Conservation (phyloP, 1,140 invertebrate genomes). For the Helicorthomorpha holstii region DNA sequence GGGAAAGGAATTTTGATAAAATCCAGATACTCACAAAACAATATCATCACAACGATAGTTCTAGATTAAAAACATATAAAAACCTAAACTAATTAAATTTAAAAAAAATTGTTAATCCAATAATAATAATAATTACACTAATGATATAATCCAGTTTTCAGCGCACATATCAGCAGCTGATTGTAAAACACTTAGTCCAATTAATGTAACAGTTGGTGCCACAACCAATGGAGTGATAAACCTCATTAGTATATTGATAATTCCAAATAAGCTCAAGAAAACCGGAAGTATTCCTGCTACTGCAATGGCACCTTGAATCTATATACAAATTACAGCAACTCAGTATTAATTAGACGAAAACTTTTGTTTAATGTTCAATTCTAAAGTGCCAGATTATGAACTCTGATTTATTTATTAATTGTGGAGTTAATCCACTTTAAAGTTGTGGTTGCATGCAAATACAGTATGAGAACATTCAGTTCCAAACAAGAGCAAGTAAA, state of each 20-base stretch:
- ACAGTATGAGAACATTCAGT: too few relatives aligned
- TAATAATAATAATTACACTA: conserved; percentile 35
- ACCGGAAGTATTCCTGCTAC: conserved; percentile 20
- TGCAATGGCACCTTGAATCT: conserved; percentile 21
- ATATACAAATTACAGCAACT: conserved; percentile 1
- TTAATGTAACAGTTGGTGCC: conserved; percentile 56
- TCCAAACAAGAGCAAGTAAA: too few relatives aligned
- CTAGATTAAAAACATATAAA: conserved; percentile 2
- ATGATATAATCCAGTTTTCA: conserved; percentile 61
- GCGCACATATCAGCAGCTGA: conserved; percentile 54
- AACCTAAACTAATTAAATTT: neutral
- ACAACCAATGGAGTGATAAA: conserved; percentile 65
- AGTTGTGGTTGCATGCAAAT: too few relatives aligned
- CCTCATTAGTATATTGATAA: conserved; percentile 49
- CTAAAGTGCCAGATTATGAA: too few relatives aligned
- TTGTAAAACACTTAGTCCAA: conserved; percentile 59
- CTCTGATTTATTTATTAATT: too few relatives aligned
- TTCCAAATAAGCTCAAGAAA: conserved; percentile 31
- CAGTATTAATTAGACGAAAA: too few relatives aligned
- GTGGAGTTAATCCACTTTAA: too few relatives aligned
- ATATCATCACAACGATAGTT: neutral
- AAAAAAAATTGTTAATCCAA: neutral
- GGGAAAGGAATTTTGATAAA: neutral
- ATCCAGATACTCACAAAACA: neutral
- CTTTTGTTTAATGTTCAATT: too few relatives aligned